Evolutionary conservation across 2,113 vertebrate species (phyloP).

Genomic region (Grallaria varia): DNA sequence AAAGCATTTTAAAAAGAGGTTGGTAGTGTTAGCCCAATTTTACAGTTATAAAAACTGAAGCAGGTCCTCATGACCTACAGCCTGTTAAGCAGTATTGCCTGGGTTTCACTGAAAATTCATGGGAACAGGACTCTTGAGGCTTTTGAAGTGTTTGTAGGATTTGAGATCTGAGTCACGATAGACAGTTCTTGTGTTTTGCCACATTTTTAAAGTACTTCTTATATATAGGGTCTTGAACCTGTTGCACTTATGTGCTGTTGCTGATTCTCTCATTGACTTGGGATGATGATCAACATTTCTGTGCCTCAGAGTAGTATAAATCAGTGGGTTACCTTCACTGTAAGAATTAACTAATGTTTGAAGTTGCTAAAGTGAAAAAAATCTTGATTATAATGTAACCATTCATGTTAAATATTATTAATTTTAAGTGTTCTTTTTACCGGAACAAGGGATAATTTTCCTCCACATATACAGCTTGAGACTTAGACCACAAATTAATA

Average conservation of each 20-base stretch:
- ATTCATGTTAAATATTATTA: not conserved
- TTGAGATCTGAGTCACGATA: not conserved
- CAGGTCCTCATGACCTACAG: not conserved
- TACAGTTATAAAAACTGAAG: not conserved
- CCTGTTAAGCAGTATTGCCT: not conserved
- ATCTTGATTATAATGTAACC: not conserved
- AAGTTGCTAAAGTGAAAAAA: not conserved
- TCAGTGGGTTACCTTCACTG: not conserved
- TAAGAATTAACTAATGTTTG: not conserved
- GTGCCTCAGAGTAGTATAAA: not conserved
- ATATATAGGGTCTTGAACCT: not conserved
- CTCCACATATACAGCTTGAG: not conserved
- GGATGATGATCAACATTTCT: not conserved
- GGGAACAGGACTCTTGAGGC: not conserved
- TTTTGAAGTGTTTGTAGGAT: not conserved
- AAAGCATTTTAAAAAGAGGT: not conserved
- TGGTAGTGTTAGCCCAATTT: not conserved
- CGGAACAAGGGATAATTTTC: not conserved
- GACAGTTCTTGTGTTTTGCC: not conserved
- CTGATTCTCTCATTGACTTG: not conserved
- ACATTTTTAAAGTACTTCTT: not conserved
- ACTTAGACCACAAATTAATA: not conserved
- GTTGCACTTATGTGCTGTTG: not conserved
- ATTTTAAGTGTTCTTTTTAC: not conserved
- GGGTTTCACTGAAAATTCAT: not conserved